Evolutionary conservation across 2,888 invertebrate genomes (phyloP), one percentile per base, ranked within the genome.

Genomic region (Bombylius major): DNA sequence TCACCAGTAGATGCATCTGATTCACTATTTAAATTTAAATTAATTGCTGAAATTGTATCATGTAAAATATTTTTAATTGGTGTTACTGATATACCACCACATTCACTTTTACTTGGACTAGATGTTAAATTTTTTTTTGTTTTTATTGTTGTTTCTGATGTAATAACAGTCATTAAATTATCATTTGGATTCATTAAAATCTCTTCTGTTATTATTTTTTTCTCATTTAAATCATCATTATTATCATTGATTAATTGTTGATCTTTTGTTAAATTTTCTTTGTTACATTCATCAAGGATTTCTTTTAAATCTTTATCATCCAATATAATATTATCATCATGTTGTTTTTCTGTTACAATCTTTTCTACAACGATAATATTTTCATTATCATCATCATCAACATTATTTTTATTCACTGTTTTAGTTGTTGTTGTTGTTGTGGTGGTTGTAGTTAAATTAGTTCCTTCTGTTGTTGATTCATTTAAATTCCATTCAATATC

Each of bases 401-500:
- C 23, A 23, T 23, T 23, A 23, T 23, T 23, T 23, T 23, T 23
- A 23, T 23, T 23, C 3, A 23, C 23, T 23, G 23, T 23, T 23
- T 23, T 23, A 2, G 23, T 23, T 23, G 23, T 23, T 23, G 23
- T 23, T 23, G 23, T 23, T 23, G 23, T 23, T 23, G 23, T 23
- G 1, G 23, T 23, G 4, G 59, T 57, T 33, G 56, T 53, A 11
- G 59, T 58, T 31, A 58, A 36, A 6, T 36, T 9, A 39, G 6
- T 36, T 36, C 7, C 36, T 36, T 36, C 36, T 8, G 36, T 36
- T 11, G 2, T 11, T 11, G 12, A 7, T 13, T 36, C 12, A 7
- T 8, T 34, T 1, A 48, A 44, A 54, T 73, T 72, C 75, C 75
- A 75, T 61, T 74, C 72, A 23, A 75, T 72, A 56, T 75, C 73